A percentile compares a stretch with the other conserved stretches of the same genome.
These are phyloP conservation scores for Erpetoichthys calabaricus DNA, from an alignment of 2,797 vertebrate species.

Conservation along the genomic window DNA sequence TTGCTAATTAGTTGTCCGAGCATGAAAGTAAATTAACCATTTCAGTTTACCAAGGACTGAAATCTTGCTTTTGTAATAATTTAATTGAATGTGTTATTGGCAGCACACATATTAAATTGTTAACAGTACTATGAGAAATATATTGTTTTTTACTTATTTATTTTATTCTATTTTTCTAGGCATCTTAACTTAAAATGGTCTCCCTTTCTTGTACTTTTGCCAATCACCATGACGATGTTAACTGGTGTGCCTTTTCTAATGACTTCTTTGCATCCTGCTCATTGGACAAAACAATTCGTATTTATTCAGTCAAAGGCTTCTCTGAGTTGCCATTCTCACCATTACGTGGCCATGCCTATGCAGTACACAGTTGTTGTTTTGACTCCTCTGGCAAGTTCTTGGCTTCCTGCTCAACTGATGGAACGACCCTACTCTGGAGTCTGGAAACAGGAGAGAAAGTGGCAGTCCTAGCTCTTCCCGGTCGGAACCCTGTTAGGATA, in stretches of 20 bases:
- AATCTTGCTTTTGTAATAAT: too few species aligned
- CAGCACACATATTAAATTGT: too few species aligned
- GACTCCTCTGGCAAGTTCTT: conserved; percentile 66
- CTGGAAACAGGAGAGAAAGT: conserved; percentile 46
- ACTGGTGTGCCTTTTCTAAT: conserved; percentile 70
- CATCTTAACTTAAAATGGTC: conserved; percentile 47
- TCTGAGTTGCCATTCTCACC: conserved; percentile 71
- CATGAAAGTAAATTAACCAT: too few species aligned
- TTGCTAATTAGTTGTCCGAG: too few species aligned
- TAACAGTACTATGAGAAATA: too few species aligned
- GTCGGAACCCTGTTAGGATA: conserved; percentile 65
- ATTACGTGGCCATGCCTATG: conserved; percentile 65
- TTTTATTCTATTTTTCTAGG: too few species aligned
- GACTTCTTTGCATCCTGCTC: conserved; percentile 77
- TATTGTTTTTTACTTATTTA: too few species aligned
- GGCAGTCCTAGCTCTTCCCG: conserved; percentile 64
- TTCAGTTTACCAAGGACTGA: too few species aligned
- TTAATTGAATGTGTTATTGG: too few species aligned
- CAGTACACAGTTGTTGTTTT: conserved; percentile 89
- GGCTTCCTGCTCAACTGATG: conserved; percentile 84
- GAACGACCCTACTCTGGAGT: conserved; percentile 66
- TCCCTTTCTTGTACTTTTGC: conserved; percentile 67
- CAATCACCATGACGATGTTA: conserved; percentile 77
- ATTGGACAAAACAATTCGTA: conserved; percentile 72
- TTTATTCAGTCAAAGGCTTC: conserved; percentile 61